phyloP scores from a whole-genome alignment of 1,140 invertebrate genomes.

The Melanaphis sacchari region DNA sequence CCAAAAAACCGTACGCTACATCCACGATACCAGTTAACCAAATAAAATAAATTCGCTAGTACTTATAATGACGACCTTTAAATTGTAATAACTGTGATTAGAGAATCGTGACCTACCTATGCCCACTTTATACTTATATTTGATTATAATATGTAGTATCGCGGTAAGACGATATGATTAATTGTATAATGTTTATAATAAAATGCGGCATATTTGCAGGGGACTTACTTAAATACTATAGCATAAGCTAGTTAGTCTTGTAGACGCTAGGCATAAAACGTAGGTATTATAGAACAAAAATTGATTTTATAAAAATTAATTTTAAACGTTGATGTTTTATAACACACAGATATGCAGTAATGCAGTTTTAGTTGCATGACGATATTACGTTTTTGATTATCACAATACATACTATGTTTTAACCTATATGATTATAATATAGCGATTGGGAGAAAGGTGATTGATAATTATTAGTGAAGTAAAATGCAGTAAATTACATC shows the following conservation, averaged over 20 bases:
- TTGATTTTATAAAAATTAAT: neutral
- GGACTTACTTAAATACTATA: neutral
- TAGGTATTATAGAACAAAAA: neutral
- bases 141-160: neutral
- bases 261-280: neutral
- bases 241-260: too few relatives aligned
- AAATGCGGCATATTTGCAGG: neutral
- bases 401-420: neutral
- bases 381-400: neutral
- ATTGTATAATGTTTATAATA: neutral
- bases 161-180: neutral
- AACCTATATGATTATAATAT: neutral
- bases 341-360: neutral
- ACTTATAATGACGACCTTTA: neutral
- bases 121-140: neutral
- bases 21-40: neutral
- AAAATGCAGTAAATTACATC: neutral
- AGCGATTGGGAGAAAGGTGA: neutral
- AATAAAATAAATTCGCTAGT: neutral
- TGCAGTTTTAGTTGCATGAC: neutral
- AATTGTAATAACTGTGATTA: neutral
- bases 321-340: neutral
- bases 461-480: neutral
- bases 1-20: neutral
- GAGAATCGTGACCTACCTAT: neutral